Percentiles rank a stretch among this genome's conserved stretches.
These are phyloP conservation scores for Manacus vitellinus DNA, from an alignment of 2,113 vertebrate species.

Conservation along the genomic window DNA sequence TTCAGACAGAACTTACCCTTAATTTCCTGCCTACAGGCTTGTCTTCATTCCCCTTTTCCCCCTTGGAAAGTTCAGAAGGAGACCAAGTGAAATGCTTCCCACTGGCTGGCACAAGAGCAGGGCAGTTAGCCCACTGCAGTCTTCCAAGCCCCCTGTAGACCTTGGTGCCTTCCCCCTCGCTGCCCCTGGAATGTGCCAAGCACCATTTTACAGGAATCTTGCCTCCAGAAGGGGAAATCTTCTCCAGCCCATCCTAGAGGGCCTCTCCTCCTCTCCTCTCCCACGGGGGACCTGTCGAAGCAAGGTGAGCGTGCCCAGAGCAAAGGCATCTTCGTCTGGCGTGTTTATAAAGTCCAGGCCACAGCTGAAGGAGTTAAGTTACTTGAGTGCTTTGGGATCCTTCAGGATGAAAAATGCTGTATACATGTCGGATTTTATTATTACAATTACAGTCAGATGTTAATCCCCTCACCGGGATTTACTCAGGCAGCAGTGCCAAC, in stretches of 20 bases:
- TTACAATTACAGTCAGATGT: constrained; percentile 52
- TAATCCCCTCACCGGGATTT: constrained; percentile 36
- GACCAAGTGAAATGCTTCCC: neutral
- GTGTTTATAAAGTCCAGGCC: neutral
- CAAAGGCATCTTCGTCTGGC: neutral
- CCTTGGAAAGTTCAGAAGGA: neutral
- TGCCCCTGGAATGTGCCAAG: neutral
- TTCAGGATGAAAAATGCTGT: constrained; percentile 49
- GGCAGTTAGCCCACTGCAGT: rapidly evolving
- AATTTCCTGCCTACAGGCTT: neutral
- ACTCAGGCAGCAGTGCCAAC: neutral
- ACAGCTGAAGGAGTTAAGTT: constrained; percentile 49
- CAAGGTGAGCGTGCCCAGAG: neutral
- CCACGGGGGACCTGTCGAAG: rapidly evolving
- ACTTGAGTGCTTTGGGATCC: constrained; percentile 15
- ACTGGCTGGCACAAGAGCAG: neutral
- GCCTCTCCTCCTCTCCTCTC: neutral
- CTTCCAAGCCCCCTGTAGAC: neutral
- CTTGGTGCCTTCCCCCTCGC: rapidly evolving
- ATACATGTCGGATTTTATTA: constrained; percentile 34
- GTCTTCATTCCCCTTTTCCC: neutral
- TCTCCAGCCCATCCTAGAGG: neutral
- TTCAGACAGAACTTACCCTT: neutral
- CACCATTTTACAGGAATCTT: neutral
- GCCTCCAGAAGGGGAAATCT: neutral